Conservation (phyloP, 2,797 vertebrate genomes). For the Carapus acus region DNA sequence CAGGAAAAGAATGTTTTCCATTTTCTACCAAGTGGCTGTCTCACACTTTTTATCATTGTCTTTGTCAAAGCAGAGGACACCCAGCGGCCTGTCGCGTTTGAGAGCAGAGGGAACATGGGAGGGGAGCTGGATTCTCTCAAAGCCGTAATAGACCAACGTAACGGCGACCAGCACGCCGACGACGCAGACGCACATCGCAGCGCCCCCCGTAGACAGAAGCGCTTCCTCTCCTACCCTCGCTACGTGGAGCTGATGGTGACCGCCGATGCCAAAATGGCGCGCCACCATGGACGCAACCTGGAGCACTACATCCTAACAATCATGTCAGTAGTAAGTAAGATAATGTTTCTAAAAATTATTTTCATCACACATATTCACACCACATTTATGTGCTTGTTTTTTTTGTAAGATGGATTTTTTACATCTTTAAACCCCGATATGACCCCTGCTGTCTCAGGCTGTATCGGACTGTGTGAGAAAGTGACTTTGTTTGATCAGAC, state of each 20-base stretch:
- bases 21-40: not conserved
- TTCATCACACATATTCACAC: no score
- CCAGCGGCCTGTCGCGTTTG: constrained; percentile 57
- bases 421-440: no score
- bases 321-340: constrained; percentile 99
- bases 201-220: constrained; percentile 75
- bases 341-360: constrained; percentile 58
- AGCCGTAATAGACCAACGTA: constrained; percentile 50
- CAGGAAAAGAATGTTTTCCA: not conserved
- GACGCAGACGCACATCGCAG: constrained; percentile 31
- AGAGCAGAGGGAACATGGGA: constrained; percentile 60
- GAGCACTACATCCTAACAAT: constrained; percentile 95
- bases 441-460: no score
- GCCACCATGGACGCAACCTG: constrained; percentile 84
- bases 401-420: no score
- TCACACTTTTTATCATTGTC: constrained; percentile 1
- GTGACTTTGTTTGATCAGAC: no score
- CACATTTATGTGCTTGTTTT: not conserved
- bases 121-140: constrained; percentile 68
- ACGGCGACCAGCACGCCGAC: constrained; percentile 46
- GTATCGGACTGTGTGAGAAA: no score
- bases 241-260: constrained; percentile 98
- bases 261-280: constrained; percentile 89
- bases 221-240: constrained; percentile 94
- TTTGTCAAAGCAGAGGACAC: constrained; percentile 65